phyloP scores from a whole-genome alignment of 1,140 invertebrate genomes.

The Homalodisca vitripennis region DNA sequence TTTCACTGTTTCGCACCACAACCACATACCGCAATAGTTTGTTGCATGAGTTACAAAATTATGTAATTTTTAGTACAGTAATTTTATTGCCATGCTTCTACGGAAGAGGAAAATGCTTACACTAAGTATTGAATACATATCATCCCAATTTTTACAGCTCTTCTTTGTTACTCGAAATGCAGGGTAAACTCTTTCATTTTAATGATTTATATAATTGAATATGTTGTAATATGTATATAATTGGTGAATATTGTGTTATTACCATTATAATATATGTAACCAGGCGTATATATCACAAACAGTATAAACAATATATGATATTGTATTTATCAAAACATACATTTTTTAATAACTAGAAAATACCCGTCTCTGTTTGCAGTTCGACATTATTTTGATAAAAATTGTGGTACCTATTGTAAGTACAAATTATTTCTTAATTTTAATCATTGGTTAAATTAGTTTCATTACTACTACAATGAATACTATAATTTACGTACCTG shows the following conservation, averaged over 20 bases:
- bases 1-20: neutral
- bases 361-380: too few species aligned
- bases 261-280: conserved; percentile 1
- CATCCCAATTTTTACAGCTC: neutral
- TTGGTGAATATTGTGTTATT: conserved; percentile 16
- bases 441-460: too few species aligned
- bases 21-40: neutral
- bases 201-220: neutral
- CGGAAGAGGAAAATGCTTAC: neutral
- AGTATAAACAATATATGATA: conserved; percentile 22
- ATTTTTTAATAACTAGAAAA: conserved; percentile 3
- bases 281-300: neutral
- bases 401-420: too few species aligned
- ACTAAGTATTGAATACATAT: neutral
- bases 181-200: conserved; percentile 15
- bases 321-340: conserved; percentile 30
- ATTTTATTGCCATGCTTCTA: neutral
- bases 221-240: too few species aligned
- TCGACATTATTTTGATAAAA: too few species aligned
- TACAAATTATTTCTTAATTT: too few species aligned
- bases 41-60: neutral
- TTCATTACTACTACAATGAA: too few species aligned
- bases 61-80: neutral
- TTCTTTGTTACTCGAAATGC: conserved; percentile 13
- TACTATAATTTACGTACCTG: too few species aligned